Base-by-base conservation (phyloP, 2,113 vertebrate species). In the Choloepus hoffmanni region DNA sequence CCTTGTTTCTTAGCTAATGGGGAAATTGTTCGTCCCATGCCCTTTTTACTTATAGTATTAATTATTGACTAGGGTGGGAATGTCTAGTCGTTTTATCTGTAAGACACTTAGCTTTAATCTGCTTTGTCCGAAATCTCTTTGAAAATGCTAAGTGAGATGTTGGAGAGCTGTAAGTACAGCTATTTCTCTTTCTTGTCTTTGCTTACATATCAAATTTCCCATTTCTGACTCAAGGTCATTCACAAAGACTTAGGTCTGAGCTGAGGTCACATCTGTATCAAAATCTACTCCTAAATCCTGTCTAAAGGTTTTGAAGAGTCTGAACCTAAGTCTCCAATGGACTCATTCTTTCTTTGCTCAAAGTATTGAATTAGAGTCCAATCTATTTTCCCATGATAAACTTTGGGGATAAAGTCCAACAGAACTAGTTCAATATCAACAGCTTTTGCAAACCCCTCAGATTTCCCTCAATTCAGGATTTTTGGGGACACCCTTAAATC, bases 161-260 rank as follows among this genome's bases (percentile, higher is more conserved):
- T 70, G 18, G 60, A 89, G 26, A 89, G 70, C 48, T 18, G 19
- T 16, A 18, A 24, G 33, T 53, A 36, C 30, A 77, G 19, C 2
- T 11, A 3, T 26, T 48, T 62, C 16, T 26, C 33, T 92, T 93
- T 21, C 19, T 5, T 11, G 50, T 68, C 24, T 89, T 81, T n/a
- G 50, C 2, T 50, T 48, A 5, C 40, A 10, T 26, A 26, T 43
- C 53, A 70, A 15, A 67, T 78, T 68, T 88, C 36, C 62, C 92
- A 45, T 36, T 85, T 94, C 85, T 83, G 15, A 14, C n/a, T 53
- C 73, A 81, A 79, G 60, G 60, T 92, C 67, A 74, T 50, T 92
- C 79, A 81, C 79, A 85, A 73, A 81, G 58, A 26, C 43, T 30
- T 79, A 50, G 24, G 5, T 33, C 24, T 19, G 28, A 85, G 63